These are phyloP conservation scores for Bolinopsis microptera DNA, from an alignment of 37 sponge, comb jelly and placozoan species.

Conservation along the genomic window DNA sequence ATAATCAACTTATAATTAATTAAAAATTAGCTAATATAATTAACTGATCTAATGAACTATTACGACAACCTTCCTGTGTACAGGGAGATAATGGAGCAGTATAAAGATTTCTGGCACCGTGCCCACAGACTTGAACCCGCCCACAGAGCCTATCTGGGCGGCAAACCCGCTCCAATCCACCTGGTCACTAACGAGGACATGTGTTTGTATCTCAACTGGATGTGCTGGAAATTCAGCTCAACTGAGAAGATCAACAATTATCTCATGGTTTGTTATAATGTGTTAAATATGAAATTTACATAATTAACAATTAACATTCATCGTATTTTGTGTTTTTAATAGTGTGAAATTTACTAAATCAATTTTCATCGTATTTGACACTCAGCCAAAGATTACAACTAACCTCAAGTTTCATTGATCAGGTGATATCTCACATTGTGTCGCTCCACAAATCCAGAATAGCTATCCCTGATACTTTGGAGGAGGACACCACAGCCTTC, in stretches of 20 bases:
- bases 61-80: no score
- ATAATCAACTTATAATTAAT: neutral
- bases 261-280: neutral
- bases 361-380: no score
- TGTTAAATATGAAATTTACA: no score
- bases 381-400: no score
- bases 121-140: conserved; percentile 51
- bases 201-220: conserved; percentile 30
- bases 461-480: neutral
- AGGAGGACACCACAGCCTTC: neutral
- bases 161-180: conserved; percentile 15
- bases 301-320: no score
- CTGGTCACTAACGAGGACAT: conserved; percentile 59
- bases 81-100: conserved; percentile 55
- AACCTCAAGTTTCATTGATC: neutral
- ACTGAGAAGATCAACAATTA: neutral
- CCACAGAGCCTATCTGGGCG: neutral
- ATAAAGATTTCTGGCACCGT: conserved; percentile 59
- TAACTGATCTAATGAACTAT: no score
- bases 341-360: no score
- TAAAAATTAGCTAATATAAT: no score
- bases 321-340: no score
- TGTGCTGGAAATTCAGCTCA: conserved; percentile 6
- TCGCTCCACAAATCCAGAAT: neutral
- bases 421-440: conserved; percentile 17